These are phyloP conservation scores for Colistium nudipinnis DNA, from an alignment of 2,113 vertebrate species.

Conservation along the genomic window DNA sequence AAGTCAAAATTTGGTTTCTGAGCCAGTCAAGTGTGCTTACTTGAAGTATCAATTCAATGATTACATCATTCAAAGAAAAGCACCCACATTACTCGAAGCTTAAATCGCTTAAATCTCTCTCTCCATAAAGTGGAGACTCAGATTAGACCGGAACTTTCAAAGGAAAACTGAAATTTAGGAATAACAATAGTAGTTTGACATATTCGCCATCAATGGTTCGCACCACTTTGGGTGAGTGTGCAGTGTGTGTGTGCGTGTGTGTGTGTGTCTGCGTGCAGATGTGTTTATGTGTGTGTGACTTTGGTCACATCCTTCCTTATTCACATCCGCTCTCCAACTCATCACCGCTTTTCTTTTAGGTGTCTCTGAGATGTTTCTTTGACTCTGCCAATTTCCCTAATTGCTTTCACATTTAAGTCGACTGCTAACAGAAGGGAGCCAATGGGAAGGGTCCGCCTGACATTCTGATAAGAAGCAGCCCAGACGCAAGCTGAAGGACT, in stretches of 20 bases:
- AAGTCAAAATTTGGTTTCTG: slow-evolving; percentile 17
- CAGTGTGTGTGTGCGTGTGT: neutral
- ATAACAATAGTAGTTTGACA: slow-evolving; percentile 16
- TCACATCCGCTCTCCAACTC: slow-evolving; percentile 35
- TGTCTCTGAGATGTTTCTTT: slow-evolving; percentile 66
- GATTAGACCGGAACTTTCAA: slow-evolving; percentile 9
- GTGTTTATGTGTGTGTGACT: neutral
- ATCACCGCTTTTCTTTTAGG: slow-evolving; percentile 54
- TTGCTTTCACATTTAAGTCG: slow-evolving; percentile 78
- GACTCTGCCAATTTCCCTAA: slow-evolving; percentile 71
- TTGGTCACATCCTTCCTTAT: neutral
- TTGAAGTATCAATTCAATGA: neutral
- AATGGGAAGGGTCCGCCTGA: slow-evolving; percentile 70
- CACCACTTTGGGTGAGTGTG: neutral
- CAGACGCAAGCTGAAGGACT: slow-evolving; percentile 51
- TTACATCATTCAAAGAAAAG: slow-evolving; percentile 10
- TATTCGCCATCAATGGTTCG: slow-evolving; percentile 32
- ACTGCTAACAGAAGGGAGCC: slow-evolving; percentile 65
- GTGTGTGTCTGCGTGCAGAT: neutral
- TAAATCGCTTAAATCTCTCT: slow-evolving; percentile 8
- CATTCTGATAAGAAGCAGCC: slow-evolving; percentile 70
- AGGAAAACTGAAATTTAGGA: slow-evolving; percentile 5
- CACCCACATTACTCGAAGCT: neutral
- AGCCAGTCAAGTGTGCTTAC: slow-evolving; percentile 17
- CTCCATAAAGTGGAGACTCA: too few species aligned